These are phyloP conservation scores for Taxidea taxus DNA, from an alignment of 2,113 vertebrate genomes.

Conservation along the genomic window DNA sequence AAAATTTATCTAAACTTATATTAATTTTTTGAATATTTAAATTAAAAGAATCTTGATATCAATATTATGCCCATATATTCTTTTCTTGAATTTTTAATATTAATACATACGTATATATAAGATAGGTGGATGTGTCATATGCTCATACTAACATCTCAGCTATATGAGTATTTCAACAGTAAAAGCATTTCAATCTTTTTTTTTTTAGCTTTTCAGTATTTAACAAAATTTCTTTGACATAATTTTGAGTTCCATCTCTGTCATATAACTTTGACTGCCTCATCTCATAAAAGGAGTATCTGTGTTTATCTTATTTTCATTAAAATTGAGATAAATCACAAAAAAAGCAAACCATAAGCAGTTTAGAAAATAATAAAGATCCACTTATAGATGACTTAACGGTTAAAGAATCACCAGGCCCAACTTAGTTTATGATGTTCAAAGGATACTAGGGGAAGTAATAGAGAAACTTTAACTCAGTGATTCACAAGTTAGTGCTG, in stretches of 20 bases:
- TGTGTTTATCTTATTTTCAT: slow-evolving; percentile 24
- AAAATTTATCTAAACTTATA: slow-evolving; percentile 15
- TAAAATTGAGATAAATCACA: slow-evolving; percentile 26
- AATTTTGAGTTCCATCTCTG: not conserved
- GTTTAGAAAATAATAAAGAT: slow-evolving; percentile 45
- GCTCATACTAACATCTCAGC: not conserved
- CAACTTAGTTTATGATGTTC: not conserved
- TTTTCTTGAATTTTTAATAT: not conserved
- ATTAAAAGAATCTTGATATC: slow-evolving; percentile 16
- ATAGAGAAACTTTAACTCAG: not conserved
- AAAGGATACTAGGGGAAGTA: not conserved
- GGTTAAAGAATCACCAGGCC: not conserved
- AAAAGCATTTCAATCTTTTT: slow-evolving; percentile 31
- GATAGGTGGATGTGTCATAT: not conserved
- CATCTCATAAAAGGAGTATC: slow-evolving; percentile 17
- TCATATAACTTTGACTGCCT: slow-evolving; percentile 15
- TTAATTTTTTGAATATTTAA: slow-evolving; percentile 43
- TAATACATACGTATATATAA: not conserved
- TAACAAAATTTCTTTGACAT: not conserved
- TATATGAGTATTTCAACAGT: not conserved
- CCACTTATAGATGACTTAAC: not conserved
- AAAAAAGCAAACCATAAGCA: not conserved
- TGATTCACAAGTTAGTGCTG: not conserved
- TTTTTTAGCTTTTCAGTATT: slow-evolving; percentile 8
- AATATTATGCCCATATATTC: not conserved